Base-by-base conservation (phyloP, 2,888 invertebrate genomes). In the Atrina japonica region DNA sequence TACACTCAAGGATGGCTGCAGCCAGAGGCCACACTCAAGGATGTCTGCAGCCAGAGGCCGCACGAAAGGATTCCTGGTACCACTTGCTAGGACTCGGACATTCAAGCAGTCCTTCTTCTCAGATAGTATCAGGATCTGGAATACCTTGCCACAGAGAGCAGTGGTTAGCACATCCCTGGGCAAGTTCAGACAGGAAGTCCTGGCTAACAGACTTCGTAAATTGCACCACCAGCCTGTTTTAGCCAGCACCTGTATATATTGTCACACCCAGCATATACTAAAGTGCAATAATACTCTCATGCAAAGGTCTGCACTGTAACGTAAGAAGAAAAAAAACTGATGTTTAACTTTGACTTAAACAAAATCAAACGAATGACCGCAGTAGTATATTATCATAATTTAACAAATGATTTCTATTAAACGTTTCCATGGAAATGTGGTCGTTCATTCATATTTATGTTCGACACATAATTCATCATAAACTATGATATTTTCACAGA, bases 81-180 rank as follows among this genome's bases (percentile, higher is more conserved):
- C 56, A 56, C 47, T 27, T 21, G 14, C 56, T 9, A 56, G 65
- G 47, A 56, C 56, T 3, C 35, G 5, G 11, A 18, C 35, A 16
- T 47, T 29, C 35, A 23, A 56, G 14, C 21, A 66, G 29, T 66
- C 30, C 23, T 55, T 56, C 29, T 65, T 55, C 14, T 47, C 30
- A 18, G 47, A 55, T 14, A 11, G 9, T 18, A 56, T 65, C 25
- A 23, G 55, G 27, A 29, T 64, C 21, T 50, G 52, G 40, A 40
- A 63, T 40, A 41, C 7, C 1, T 21, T 64, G 14, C 53, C 43
- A 23, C n/a, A 11, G 29, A n/a, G 18, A 43, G 27, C 40, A 50
- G 50, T 63, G 23, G 14, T 14, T 30, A 35, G 18, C 30, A 27
- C 35, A 9, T 50, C 49, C 27, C 50, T 49, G 58, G 58, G 40